Percentiles rank a stretch among this genome's conserved stretches.
These are phyloP conservation scores for Argyrosomus japonicus DNA, from an alignment of 2,113 vertebrate species.

Conservation along the genomic window DNA sequence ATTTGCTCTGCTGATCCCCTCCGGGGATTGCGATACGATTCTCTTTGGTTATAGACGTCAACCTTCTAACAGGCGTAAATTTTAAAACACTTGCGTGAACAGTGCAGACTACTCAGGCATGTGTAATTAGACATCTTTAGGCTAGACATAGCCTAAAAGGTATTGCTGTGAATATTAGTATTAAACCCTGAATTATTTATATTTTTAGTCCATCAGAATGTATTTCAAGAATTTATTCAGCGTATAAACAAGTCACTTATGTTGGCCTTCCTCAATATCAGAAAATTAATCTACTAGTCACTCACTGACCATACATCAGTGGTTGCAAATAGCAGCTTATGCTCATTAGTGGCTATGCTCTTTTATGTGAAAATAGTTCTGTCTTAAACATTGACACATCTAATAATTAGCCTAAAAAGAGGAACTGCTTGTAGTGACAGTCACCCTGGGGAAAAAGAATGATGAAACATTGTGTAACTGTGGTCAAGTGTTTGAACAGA, in stretches of 20 bases:
- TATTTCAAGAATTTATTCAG: background rate
- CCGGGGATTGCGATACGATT: conserved; percentile 40
- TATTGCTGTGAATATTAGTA: background rate
- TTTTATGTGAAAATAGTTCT: conserved; percentile 33
- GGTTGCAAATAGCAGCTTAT: conserved; percentile 38
- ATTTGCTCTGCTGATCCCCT: conserved; percentile 43
- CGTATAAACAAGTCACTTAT: background rate
- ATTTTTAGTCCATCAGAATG: background rate
- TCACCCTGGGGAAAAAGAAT: conserved; percentile 40
- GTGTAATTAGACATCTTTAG: background rate
- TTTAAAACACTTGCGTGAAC: conserved; percentile 35
- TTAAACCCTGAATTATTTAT: conserved; percentile 1
- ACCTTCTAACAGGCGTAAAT: conserved; percentile 20
- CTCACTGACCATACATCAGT: conserved; percentile 5
- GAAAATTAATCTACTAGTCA: background rate
- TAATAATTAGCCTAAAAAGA: conserved; percentile 57
- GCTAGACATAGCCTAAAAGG: background rate
- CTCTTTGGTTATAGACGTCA: conserved; percentile 55
- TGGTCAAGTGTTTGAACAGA: conserved; percentile 72
- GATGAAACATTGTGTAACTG: conserved; percentile 63
- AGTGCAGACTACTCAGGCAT: conserved; percentile 15
- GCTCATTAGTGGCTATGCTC: conserved; percentile 31
- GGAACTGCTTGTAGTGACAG: conserved; percentile 42
- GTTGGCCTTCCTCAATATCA: background rate
- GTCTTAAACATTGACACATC: conserved; percentile 55